These are phyloP conservation scores for Halictus quadricinctus DNA, from an alignment of 2,888 invertebrate species.

Conservation along the genomic window DNA sequence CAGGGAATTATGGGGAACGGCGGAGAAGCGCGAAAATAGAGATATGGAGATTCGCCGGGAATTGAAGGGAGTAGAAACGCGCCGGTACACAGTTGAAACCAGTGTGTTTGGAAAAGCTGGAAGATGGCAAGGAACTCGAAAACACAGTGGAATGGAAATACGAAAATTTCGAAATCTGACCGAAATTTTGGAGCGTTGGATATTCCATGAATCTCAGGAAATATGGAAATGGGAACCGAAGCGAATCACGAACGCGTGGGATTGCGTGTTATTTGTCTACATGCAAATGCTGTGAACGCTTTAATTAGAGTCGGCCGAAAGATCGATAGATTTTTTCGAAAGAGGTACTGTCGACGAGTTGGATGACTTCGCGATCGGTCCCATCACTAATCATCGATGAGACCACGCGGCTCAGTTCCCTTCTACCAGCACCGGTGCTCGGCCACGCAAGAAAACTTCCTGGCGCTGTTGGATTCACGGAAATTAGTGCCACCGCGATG, in stretches of 20 bases:
- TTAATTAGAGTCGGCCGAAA: background rate
- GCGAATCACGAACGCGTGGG: background rate
- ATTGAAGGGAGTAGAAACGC: background rate
- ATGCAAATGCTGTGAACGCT: background rate
- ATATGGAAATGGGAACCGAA: background rate
- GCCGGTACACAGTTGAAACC: background rate
- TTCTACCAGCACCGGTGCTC: constrained; percentile 1
- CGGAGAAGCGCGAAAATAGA: constrained; percentile 9
- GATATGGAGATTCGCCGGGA: background rate
- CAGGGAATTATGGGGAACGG: constrained; percentile 3
- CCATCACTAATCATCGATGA: constrained; percentile 59
- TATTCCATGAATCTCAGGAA: background rate
- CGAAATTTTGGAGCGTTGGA: background rate
- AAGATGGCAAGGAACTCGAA: background rate
- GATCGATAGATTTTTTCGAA: background rate
- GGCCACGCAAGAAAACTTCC: constrained; percentile 64
- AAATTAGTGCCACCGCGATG: constrained; percentile 68
- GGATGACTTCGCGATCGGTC: constrained; percentile 41
- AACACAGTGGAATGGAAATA: background rate
- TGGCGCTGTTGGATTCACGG: constrained; percentile 68
- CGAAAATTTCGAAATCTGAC: background rate
- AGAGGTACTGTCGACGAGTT: background rate
- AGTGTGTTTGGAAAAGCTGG: background rate
- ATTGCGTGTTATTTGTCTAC: background rate
- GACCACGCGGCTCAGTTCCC: constrained; percentile 35